Conservation (phyloP, 2,888 invertebrate genomes). For the Tyria jacobaeae region DNA sequence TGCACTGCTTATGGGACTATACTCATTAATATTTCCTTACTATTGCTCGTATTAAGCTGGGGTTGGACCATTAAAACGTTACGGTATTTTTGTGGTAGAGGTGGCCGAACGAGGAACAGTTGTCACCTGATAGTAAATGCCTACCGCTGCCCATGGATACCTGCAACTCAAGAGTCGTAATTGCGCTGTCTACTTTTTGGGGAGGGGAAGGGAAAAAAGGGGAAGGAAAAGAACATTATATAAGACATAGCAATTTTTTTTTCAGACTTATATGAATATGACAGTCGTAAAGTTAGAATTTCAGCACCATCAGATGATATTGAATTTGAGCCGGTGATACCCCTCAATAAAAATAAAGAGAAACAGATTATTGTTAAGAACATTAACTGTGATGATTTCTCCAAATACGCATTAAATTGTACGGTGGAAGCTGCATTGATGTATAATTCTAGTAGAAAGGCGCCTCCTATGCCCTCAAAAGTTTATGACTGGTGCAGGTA, state of each 20-base stretch:
- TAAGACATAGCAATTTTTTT: no score
- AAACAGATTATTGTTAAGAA: slow-evolving; percentile 53
- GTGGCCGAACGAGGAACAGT: no score
- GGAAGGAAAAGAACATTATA: no score
- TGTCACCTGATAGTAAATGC: no score
- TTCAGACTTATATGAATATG: slow-evolving; percentile 58
- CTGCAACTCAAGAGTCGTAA: no score
- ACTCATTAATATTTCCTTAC: background rate
- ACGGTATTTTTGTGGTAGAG: no score
- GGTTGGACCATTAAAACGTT: no score
- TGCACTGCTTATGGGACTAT: background rate
- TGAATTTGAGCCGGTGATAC: slow-evolving; percentile 65
- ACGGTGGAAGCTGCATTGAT: slow-evolving; percentile 65
- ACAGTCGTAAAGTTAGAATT: slow-evolving; percentile 31
- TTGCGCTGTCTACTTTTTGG: no score
- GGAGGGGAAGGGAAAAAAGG: no score
- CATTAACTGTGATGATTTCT: slow-evolving; percentile 70
- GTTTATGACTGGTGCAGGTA: slow-evolving; percentile 72
- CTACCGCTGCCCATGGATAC: no score
- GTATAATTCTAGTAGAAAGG: slow-evolving; percentile 68
- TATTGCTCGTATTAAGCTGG: no score
- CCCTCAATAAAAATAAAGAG: slow-evolving; percentile 49
- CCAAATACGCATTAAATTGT: slow-evolving; percentile 67
- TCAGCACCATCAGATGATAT: slow-evolving; percentile 41
- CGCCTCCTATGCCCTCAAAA: slow-evolving; percentile 70